Evolutionary conservation across 1,140 invertebrate genomes (phyloP), one percentile per base, ranked within the genome.

Genomic region (Telenomus remus): DNA sequence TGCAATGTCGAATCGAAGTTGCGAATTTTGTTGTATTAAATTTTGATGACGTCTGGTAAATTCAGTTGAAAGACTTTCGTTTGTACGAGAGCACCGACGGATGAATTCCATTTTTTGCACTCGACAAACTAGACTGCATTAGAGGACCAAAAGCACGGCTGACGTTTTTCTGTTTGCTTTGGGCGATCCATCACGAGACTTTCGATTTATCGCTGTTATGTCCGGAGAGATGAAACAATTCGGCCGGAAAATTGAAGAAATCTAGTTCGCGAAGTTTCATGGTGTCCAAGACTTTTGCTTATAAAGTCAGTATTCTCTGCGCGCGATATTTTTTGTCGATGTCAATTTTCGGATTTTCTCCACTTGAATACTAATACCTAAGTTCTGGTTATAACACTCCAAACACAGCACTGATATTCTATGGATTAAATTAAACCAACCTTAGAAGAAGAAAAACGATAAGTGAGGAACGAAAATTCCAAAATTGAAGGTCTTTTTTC

Each of bases 211-310:
- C 68, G 72, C 47, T 46, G 34, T 47, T 69, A 68, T 79, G 72
- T 79, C 44, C 49, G 49, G 46, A n/a, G 54, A 57, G 64, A 71
- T 75, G 54, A 65, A 79, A 72, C 63, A 61, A 72, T 60, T 68
- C 53, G 49, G 34, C 60, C 68, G 34, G 72, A 79, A 79, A 79
- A 79, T 75, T 79, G 68, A 75, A 75, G 70, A 72, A 79, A 79
- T 72, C 59, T 56, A 70, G 57, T 64, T 63, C 57, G n/a, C n/a
- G 50, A 46, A 68, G 48, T 53, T 72, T 64, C n/a, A 68, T 64
- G 68, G 44, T 56, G 66, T 65, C 60, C 43, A 49, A 63, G 66
- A 53, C 50, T 16, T 35, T 16, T 63, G 14, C 54, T 55, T 50
- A 77, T 71, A 59, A 48, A 71, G 6, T 19, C 12, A 39, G 39